A percentile compares a stretch with the other conserved stretches of the same genome.
Conservation (phyloP, 2,888 invertebrate genomes). For the Penaeus monodon region DNA sequence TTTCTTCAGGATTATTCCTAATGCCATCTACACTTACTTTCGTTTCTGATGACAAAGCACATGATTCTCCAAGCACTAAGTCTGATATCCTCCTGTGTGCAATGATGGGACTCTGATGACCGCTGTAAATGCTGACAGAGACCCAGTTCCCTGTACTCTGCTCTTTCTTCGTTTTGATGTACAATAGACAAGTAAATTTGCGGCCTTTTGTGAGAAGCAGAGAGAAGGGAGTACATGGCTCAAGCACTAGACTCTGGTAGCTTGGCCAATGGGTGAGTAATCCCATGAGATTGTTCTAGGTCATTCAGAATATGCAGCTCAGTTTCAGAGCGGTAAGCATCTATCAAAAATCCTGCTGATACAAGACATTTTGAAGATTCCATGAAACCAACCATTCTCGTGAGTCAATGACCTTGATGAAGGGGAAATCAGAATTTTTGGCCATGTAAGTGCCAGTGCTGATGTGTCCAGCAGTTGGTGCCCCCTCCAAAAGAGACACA, state of each 20-base stretch:
- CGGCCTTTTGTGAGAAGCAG: constrained; percentile 87
- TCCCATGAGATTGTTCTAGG: constrained; percentile 95
- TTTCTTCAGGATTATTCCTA: neutral
- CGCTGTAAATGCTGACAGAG: constrained; percentile 64
- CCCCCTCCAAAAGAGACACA: constrained; percentile 86
- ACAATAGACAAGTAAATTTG: constrained; percentile 63
- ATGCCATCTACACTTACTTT: constrained; percentile 47
- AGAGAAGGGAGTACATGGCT: constrained; percentile 93
- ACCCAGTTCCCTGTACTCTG: constrained; percentile 63
- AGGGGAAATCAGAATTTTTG: constrained; percentile 97
- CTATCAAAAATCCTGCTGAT: constrained; percentile 96
- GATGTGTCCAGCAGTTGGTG: constrained; percentile 97
- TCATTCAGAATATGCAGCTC: constrained; percentile 98
- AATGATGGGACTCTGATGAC: constrained; percentile 64
- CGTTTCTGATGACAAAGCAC: constrained; percentile 52
- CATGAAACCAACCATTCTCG: constrained; percentile 97
- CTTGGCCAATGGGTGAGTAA: constrained; percentile 97
- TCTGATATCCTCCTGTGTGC: constrained; percentile 57
- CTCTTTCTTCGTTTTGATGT: constrained; percentile 62
- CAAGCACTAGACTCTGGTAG: constrained; percentile 96
- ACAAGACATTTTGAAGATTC: constrained; percentile 94
- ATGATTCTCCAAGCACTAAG: constrained; percentile 63
- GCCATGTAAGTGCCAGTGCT: constrained; percentile 93
- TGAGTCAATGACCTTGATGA: constrained; percentile 88
- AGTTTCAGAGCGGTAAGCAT: constrained; percentile 97